Evolutionary conservation across 2,888 invertebrate species (phyloP).

Genomic region (Drosophila kuntzei): DNA sequence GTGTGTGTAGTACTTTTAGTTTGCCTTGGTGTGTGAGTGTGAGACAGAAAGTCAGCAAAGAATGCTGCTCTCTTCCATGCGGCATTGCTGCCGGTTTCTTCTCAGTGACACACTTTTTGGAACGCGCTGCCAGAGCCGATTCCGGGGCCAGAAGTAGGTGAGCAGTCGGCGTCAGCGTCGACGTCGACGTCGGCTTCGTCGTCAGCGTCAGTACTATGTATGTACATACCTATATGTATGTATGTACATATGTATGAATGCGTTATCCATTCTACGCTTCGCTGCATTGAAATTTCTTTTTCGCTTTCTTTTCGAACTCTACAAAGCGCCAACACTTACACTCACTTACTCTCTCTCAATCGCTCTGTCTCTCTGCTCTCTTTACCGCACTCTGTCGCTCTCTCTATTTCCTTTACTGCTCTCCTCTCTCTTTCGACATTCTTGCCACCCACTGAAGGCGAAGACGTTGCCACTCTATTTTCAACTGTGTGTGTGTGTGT

Average conservation of each 20-base stretch:
- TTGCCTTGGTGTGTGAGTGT: constrained; percentile 30
- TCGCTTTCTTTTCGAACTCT: constrained; percentile 77
- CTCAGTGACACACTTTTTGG: constrained; percentile 70
- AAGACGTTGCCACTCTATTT: constrained; percentile 7
- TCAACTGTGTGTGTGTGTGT: neutral
- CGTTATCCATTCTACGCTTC: constrained; percentile 75
- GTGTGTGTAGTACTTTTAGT: constrained; percentile 21
- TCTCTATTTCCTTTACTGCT: constrained; percentile 6
- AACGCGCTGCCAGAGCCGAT: constrained; percentile 38
- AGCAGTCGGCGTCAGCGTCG: constrained; percentile 31
- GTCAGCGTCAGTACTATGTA: constrained; percentile 20
- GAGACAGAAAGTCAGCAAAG: constrained; percentile 66
- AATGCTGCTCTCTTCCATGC: constrained; percentile 65
- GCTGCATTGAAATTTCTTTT: constrained; percentile 77
- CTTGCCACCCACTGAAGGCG: constrained; percentile 58
- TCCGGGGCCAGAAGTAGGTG: constrained; percentile 69
- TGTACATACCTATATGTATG: neutral
- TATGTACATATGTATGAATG: constrained; percentile 3
- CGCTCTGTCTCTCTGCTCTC: constrained; percentile 17
- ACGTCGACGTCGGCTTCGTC: neutral
- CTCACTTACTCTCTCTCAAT: constrained; percentile 25
- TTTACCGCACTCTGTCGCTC: neutral
- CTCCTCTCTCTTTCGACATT: constrained; percentile 24
- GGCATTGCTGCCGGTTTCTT: constrained; percentile 53
- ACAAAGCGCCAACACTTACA: constrained; percentile 41